Evolutionary conservation across 2,888 invertebrate genomes (phyloP).

Genomic region (Eurytoma californica): DNA sequence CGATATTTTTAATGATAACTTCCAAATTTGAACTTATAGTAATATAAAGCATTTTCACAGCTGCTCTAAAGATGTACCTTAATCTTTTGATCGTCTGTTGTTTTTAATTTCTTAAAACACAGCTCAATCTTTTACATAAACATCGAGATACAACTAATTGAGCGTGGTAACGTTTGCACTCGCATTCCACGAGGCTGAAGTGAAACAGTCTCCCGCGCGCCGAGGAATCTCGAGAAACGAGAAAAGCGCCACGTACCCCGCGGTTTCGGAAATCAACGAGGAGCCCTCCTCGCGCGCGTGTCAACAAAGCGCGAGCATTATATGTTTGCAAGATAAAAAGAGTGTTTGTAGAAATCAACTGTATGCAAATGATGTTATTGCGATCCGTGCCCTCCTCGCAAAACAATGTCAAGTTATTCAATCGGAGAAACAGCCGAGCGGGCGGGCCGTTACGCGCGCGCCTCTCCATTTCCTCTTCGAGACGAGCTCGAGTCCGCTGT

Average conservation of each 20-base stretch:
- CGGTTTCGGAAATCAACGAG: neutral
- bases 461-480: constrained; percentile 8
- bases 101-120: too few species aligned
- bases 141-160: too few species aligned
- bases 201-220: neutral
- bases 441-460: neutral
- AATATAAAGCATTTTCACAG: too few species aligned
- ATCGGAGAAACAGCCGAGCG: neutral
- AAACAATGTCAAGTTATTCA: constrained; percentile 33
- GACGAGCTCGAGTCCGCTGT: neutral
- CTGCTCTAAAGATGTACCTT: too few species aligned
- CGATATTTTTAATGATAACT: too few species aligned
- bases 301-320: constrained; percentile 27
- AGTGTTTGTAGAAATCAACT: constrained; percentile 40
- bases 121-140: too few species aligned
- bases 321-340: constrained; percentile 7
- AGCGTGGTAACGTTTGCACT: neutral
- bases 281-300: neutral
- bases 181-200: neutral
- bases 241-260: neutral
- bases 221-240: neutral
- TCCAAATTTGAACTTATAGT: too few species aligned
- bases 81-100: too few species aligned
- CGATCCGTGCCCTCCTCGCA: constrained; percentile 10
- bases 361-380: constrained; percentile 47